Evolutionary conservation across 2,888 invertebrate genomes (phyloP).

Genomic region (Dusona sp.): DNA sequence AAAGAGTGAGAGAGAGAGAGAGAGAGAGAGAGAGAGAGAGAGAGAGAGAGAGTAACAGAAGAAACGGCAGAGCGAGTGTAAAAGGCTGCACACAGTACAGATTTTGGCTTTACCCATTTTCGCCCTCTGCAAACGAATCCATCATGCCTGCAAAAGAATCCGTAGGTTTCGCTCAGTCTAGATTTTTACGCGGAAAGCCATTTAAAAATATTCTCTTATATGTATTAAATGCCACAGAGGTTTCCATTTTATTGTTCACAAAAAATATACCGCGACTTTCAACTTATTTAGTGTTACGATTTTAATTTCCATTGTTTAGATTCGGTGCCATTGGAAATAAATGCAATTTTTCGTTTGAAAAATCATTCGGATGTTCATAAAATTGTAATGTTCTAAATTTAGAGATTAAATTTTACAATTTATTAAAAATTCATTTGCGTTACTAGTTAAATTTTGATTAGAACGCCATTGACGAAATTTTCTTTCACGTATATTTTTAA

Average conservation of each 20-base stretch:
- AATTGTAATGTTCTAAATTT: background rate
- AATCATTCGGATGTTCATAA: background rate
- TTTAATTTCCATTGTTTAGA: background rate
- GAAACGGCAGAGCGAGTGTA: too few species aligned
- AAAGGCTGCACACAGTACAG: too few species aligned
- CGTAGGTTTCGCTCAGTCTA: conserved; percentile 2
- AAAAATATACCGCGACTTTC: background rate
- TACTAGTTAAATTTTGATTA: background rate
- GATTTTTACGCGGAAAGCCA: background rate
- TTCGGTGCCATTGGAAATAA: background rate
- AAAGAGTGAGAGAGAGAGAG: too few species aligned
- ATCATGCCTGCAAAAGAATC: background rate
- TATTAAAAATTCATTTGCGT: background rate
- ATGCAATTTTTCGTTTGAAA: too few species aligned
- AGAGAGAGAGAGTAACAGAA: too few species aligned
- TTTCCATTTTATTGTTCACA: too few species aligned
- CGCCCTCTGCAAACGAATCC: conserved; percentile 5
- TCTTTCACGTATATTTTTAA: background rate
- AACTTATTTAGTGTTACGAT: background rate
- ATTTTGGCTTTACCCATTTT: background rate
- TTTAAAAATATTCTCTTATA: background rate
- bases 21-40: too few species aligned
- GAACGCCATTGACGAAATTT: background rate
- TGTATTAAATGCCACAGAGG: too few species aligned
- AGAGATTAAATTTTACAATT: background rate